phyloP scores from a whole-genome alignment of 1,140 invertebrate species.

The Arion vulgaris region DNA sequence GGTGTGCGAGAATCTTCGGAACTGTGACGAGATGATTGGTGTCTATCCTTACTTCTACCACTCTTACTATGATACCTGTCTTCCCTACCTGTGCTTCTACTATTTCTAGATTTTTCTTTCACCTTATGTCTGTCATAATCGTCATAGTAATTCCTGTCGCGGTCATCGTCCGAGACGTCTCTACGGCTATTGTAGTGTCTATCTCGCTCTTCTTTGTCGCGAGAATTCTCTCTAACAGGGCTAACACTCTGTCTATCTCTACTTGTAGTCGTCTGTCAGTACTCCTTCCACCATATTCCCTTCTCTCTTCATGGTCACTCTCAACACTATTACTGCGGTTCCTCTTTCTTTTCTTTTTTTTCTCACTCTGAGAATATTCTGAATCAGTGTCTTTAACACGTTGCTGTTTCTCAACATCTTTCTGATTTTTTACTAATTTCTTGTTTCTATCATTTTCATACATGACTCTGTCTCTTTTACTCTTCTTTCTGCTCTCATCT shows the following conservation, averaged over 20 bases:
- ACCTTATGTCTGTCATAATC: slow-evolving; percentile 21
- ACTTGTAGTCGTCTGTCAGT: slow-evolving; percentile 1
- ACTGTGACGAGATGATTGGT: slow-evolving; percentile 14
- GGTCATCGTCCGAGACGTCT: slow-evolving; percentile 22
- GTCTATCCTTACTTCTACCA: slow-evolving; percentile 36
- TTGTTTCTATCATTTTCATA: background rate
- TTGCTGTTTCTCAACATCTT: background rate
- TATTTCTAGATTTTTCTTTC: background rate
- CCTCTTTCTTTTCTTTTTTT: slow-evolving; percentile 23
- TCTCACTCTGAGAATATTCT: background rate
- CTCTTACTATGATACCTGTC: slow-evolving; percentile 8
- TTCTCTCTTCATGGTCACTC: background rate
- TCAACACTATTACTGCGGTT: slow-evolving; percentile 36
- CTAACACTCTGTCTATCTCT: slow-evolving; percentile 10
- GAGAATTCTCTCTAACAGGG: slow-evolving; percentile 24
- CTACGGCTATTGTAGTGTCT: background rate
- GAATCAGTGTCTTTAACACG: background rate
- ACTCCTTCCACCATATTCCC: slow-evolving; percentile 16
- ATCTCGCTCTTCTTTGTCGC: slow-evolving; percentile 4
- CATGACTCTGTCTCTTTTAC: slow-evolving; percentile 13
- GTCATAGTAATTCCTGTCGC: slow-evolving; percentile 19
- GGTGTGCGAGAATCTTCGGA: background rate
- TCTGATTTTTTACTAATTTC: background rate
- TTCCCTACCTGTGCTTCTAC: slow-evolving; percentile 24
- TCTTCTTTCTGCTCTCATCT: background rate